These are phyloP conservation scores for Bubo bubo DNA, from an alignment of 2,113 vertebrate genomes.

Conservation along the genomic window DNA sequence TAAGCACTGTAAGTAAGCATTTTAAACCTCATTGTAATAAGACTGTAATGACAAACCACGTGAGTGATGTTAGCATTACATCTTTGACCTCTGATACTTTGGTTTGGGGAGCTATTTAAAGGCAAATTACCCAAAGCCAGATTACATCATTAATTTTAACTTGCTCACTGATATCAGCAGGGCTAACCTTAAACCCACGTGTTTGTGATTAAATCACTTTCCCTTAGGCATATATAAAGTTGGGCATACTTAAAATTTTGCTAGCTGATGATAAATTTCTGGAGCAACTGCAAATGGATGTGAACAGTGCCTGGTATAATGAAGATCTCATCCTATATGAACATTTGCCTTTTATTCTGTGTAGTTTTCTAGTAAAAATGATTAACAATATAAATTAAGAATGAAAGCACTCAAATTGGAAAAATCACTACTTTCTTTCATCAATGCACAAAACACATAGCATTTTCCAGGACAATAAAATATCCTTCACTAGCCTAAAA, in stretches of 20 bases:
- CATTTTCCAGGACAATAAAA: background rate
- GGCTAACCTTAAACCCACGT: background rate
- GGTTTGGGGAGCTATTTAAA: background rate
- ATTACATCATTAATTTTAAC: background rate
- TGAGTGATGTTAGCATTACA: background rate
- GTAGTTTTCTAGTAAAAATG: background rate
- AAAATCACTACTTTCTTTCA: background rate
- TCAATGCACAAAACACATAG: background rate
- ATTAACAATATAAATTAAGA: background rate
- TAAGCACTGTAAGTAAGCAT: background rate
- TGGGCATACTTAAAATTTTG: background rate
- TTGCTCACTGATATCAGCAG: background rate
- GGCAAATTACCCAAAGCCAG: background rate
- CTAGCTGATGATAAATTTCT: background rate
- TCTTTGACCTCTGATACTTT: background rate
- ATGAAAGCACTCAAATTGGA: background rate
- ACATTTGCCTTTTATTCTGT: background rate
- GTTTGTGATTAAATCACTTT: background rate
- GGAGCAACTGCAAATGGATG: background rate
- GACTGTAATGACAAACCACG: background rate
- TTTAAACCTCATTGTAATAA: background rate
- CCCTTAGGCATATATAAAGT: background rate
- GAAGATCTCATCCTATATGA: background rate
- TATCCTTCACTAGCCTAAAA: background rate
- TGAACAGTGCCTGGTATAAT: rapidly evolving